Percentiles rank a stretch among this genome's conserved stretches.
Conservation (phyloP, 1,140 invertebrate species). For the Zaprionus africanus region DNA sequence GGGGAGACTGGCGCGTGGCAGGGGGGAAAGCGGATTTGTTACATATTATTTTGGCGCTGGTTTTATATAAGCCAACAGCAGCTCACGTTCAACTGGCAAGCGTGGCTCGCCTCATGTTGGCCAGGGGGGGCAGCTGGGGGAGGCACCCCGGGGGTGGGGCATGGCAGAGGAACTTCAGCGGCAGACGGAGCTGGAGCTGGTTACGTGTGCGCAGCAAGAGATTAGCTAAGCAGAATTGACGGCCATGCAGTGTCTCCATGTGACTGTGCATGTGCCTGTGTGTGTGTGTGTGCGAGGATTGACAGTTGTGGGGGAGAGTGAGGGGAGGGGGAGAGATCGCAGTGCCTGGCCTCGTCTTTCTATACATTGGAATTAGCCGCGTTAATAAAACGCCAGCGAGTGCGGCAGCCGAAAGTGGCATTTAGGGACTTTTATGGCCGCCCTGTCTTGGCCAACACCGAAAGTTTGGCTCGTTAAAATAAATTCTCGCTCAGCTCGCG, state of each 20-base stretch:
- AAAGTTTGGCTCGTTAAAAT: slow-evolving; percentile 78
- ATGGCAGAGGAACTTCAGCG: not conserved
- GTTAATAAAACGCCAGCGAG: slow-evolving; percentile 73
- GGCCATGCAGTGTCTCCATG: slow-evolving; percentile 38
- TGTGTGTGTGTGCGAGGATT: slow-evolving; percentile 15
- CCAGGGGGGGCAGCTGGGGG: not conserved
- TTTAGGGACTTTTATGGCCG: slow-evolving; percentile 64
- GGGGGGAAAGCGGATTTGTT: slow-evolving; percentile 67
- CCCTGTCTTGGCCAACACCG: slow-evolving; percentile 47
- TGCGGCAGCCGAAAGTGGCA: slow-evolving; percentile 70
- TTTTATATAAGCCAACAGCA: slow-evolving; percentile 59
- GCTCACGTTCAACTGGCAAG: slow-evolving; percentile 24
- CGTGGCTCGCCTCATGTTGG: not conserved
- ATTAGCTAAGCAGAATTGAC: slow-evolving; percentile 78
- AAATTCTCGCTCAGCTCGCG: slow-evolving; percentile 58
- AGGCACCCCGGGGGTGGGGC: not conserved
- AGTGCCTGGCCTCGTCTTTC: slow-evolving; percentile 15
- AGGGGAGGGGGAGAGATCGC: not conserved
- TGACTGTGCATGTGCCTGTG: not conserved
- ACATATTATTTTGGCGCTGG: slow-evolving; percentile 41
- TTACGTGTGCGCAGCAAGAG: slow-evolving; percentile 68
- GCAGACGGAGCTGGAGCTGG: slow-evolving; percentile 39
- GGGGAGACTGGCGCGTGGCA: not conserved
- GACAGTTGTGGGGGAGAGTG: slow-evolving; percentile 25
- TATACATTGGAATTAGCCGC: slow-evolving; percentile 67